phyloP scores from a whole-genome alignment of 2,888 invertebrate genomes.

The Tiliacea aurago region DNA sequence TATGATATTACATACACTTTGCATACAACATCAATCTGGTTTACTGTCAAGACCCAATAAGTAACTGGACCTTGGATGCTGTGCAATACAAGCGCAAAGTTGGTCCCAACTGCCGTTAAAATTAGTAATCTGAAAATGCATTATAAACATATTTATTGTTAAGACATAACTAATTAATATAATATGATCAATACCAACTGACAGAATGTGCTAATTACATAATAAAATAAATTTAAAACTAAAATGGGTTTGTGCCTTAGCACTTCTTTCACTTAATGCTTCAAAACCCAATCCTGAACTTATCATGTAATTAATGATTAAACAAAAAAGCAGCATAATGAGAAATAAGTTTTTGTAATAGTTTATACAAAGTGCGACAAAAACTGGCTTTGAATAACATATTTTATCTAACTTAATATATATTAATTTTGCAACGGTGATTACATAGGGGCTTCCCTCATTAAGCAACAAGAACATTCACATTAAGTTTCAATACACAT shows the following conservation, averaged over 20 bases:
- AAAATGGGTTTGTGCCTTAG: conserved; percentile 56
- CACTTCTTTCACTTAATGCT: conserved; percentile 43
- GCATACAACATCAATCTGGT: conserved; percentile 67
- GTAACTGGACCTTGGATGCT: conserved; percentile 56
- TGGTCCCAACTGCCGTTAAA: conserved; percentile 65
- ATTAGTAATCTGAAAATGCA: conserved; percentile 66
- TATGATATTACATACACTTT: conserved; percentile 72
- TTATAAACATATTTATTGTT: conserved; percentile 50
- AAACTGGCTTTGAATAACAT: conserved; percentile 55
- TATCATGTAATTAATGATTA: conserved; percentile 4
- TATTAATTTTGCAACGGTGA: conserved; percentile 60
- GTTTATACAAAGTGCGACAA: conserved; percentile 55
- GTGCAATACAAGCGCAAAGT: conserved; percentile 59
- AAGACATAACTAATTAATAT: conserved; percentile 53
- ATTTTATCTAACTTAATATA: conserved; percentile 53
- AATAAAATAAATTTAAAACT: conserved; percentile 59
- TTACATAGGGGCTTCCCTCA: conserved; percentile 45
- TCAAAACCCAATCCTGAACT: conserved; percentile 28
- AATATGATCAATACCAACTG: conserved; percentile 50
- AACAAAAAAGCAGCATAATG: conserved; percentile 37
- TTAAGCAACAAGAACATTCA: conserved; percentile 60
- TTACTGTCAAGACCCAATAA: conserved; percentile 60
- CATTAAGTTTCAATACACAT: conserved; percentile 43
- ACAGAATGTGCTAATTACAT: conserved; percentile 60
- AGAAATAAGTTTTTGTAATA: conserved; percentile 48